Conservation (phyloP, 2,797 vertebrate genomes). For the Girardinus metallicus region DNA sequence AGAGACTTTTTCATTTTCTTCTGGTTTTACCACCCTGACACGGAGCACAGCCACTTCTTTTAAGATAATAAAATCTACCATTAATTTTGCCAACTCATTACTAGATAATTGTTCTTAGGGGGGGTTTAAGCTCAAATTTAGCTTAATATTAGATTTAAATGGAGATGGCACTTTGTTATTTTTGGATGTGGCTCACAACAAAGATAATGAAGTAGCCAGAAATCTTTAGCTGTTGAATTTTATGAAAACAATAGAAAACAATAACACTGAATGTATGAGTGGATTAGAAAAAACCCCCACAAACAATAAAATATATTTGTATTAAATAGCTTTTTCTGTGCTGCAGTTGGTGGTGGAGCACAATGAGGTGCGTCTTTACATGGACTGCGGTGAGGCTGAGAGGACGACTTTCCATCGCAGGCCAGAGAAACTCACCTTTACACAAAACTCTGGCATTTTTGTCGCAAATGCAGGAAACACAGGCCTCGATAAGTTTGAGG, state of each 20-base stretch:
- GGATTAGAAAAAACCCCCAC: not conserved
- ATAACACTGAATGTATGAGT: not conserved
- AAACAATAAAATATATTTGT: not conserved
- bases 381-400: constrained; percentile 89
- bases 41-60: too few relatives aligned
- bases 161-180: not conserved
- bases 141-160: not conserved
- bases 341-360: constrained; percentile 79
- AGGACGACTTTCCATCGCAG: constrained; percentile 78
- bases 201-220: not conserved
- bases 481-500: constrained; percentile 86
- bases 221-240: not conserved
- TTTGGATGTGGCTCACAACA: not conserved
- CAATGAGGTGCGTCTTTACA: constrained; percentile 80
- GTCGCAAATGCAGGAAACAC: constrained; percentile 89
- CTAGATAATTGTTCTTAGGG: not conserved
- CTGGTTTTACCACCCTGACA: too few relatives aligned
- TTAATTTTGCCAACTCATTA: not conserved
- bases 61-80: not conserved
- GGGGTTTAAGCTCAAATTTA: not conserved
- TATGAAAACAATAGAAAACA: not conserved
- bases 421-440: constrained; percentile 78
- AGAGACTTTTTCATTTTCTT: too few relatives aligned
- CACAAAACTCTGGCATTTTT: constrained; percentile 88
- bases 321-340: not conserved